These are phyloP conservation scores for Pygmarrhopalites habei DNA, from an alignment of 1,140 invertebrate species.

Conservation along the genomic window DNA sequence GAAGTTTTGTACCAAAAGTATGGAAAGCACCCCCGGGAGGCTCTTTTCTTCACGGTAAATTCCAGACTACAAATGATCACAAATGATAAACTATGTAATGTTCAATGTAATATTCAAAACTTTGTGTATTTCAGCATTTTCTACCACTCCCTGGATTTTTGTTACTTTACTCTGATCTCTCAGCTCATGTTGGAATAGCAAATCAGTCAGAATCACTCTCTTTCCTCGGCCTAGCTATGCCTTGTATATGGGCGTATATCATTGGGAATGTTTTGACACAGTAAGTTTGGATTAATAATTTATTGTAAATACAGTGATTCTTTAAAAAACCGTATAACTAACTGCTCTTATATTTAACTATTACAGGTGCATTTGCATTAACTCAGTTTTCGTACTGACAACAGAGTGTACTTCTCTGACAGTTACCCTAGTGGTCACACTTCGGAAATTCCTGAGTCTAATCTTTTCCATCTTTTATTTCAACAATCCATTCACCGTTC, in stretches of 20 bases:
- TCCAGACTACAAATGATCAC: too few relatives aligned
- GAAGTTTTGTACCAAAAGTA: slow-evolving; percentile 76
- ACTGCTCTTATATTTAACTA: slow-evolving; percentile 3
- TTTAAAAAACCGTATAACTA: slow-evolving; percentile 9
- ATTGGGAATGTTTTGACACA: slow-evolving; percentile 83
- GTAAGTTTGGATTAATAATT: slow-evolving; percentile 58
- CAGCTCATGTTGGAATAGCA: slow-evolving; percentile 52
- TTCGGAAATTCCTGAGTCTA: slow-evolving; percentile 90
- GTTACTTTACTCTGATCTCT: slow-evolving; percentile 65
- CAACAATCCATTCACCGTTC: slow-evolving; percentile 82
- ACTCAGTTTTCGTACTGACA: slow-evolving; percentile 87
- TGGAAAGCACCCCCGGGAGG: slow-evolving; percentile 92
- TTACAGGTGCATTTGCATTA: slow-evolving; percentile 75
- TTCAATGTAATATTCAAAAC: neutral
- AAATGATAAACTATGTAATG: neutral
- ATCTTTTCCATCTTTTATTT: slow-evolving; percentile 95
- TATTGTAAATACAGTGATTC: too few relatives aligned
- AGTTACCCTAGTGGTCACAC: slow-evolving; percentile 89
- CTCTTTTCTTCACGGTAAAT: slow-evolving; percentile 87
- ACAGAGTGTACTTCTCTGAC: slow-evolving; percentile 89
- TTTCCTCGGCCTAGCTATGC: slow-evolving; percentile 51
- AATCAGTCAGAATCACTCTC: slow-evolving; percentile 42
- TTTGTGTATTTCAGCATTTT: slow-evolving; percentile 58
- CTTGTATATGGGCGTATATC: slow-evolving; percentile 70
- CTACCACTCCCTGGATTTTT: slow-evolving; percentile 79